Percentiles rank a stretch among this genome's conserved stretches.
Conservation (phyloP, 2,888 invertebrate species). For the Onchidella celtica region DNA sequence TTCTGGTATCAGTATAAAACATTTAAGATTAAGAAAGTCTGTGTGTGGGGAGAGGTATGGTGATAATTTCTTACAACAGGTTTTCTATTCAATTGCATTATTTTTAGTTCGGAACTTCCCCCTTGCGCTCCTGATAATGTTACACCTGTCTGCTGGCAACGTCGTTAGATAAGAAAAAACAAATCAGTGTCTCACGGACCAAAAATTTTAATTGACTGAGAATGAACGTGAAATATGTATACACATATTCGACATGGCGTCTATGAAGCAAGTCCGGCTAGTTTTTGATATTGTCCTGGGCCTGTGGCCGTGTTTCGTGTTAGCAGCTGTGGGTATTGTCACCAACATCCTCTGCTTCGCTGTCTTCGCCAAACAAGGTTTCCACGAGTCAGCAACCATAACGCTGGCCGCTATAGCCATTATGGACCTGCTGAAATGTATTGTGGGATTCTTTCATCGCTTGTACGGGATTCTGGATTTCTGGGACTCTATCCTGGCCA, state of each 20-base stretch:
- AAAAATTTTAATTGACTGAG: neutral
- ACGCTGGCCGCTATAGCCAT: slow-evolving; percentile 9
- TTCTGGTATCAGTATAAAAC: too few species aligned
- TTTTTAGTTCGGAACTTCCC: too few species aligned
- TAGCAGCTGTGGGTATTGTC: neutral
- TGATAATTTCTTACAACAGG: too few species aligned
- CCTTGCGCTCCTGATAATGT: too few species aligned
- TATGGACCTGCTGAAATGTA: slow-evolving; percentile 9
- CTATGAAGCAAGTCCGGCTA: neutral
- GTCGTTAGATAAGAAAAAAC: too few species aligned
- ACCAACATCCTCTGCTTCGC: neutral
- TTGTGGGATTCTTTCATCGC: neutral
- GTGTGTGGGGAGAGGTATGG: too few species aligned
- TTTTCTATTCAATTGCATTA: too few species aligned
- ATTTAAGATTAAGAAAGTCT: too few species aligned
- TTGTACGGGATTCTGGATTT: neutral
- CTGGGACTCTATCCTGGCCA: neutral
- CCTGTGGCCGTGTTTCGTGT: neutral
- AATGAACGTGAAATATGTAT: too few species aligned
- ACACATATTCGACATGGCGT: too few species aligned
- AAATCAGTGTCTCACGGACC: too few species aligned
- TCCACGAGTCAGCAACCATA: slow-evolving; percentile 12
- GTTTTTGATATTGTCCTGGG: neutral
- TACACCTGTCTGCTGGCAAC: too few species aligned
- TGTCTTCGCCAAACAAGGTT: slow-evolving; percentile 11